Conservation (phyloP, 2,113 vertebrate species). For the Onychostoma macrolepis region DNA sequence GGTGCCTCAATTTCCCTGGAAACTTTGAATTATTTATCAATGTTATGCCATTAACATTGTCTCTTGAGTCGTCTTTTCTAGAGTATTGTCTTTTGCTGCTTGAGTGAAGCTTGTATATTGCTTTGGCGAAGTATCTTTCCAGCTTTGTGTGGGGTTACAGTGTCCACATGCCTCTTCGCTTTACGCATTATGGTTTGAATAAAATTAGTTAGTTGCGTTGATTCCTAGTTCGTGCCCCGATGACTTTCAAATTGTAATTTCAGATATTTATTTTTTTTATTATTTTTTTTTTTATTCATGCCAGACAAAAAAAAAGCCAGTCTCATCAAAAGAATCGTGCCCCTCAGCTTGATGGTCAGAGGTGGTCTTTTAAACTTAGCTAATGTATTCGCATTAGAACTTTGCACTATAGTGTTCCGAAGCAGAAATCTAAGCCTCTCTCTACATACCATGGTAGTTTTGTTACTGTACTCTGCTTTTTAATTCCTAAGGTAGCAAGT, state of each 20-base stretch:
- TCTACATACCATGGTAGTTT: conserved; percentile 18
- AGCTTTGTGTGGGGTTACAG: neutral
- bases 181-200: neutral
- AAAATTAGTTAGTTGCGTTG: neutral
- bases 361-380: neutral
- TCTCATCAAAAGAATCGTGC: neutral
- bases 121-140: conserved; percentile 2
- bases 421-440: conserved; percentile 24
- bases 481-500: neutral
- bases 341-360: neutral
- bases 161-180: conserved; percentile 16
- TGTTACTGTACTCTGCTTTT: conserved; percentile 25
- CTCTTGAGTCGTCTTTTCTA: neutral
- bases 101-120: conserved; percentile 38
- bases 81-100: conserved; percentile 1
- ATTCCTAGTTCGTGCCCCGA: neutral
- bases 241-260: neutral
- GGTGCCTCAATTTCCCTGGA: neutral
- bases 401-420: conserved; percentile 35
- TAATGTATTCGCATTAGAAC: conserved; percentile 31
- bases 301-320: neutral
- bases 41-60: neutral
- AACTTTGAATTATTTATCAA: neutral
- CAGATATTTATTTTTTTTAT: neutral
- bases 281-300: neutral